Evolutionary conservation across 2,113 vertebrate genomes (phyloP).

Genomic region (Neogobius melanostomus): DNA sequence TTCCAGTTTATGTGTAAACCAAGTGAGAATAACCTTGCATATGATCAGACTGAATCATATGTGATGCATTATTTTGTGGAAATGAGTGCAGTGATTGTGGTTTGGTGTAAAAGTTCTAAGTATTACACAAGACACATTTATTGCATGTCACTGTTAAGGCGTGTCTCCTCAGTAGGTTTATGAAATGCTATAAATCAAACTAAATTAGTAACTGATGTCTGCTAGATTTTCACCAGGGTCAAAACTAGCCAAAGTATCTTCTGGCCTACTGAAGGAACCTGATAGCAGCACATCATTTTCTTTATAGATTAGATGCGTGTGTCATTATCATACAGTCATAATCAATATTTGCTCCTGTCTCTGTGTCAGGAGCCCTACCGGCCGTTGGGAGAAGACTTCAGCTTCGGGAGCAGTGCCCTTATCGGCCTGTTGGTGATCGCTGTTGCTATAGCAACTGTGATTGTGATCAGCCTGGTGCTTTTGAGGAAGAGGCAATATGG

Average conservation of each 20-base stretch:
- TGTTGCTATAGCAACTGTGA: constrained; percentile 92
- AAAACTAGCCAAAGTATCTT: not conserved
- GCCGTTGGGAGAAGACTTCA: constrained; percentile 88
- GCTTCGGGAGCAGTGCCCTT: constrained; percentile 90
- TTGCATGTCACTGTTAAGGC: constrained; percentile 30
- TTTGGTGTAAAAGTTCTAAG: constrained; percentile 6
- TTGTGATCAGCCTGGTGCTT: constrained; percentile 96
- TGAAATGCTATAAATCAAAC: not conserved
- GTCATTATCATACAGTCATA: not conserved
- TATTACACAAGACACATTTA: constrained; percentile 35
- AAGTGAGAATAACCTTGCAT: constrained; percentile 36
- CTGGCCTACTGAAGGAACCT: not conserved
- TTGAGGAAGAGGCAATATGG: constrained; percentile 96
- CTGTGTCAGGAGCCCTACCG: constrained; percentile 80
- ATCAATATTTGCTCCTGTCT: constrained; percentile 14
- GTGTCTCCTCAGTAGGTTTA: not conserved
- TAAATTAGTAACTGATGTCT: not conserved
- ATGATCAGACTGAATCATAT: constrained; percentile 67
- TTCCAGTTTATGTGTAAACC: constrained; percentile 56
- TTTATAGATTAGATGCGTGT: not conserved
- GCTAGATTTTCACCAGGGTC: not conserved
- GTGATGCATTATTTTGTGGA: constrained; percentile 33
- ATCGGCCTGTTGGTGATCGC: constrained; percentile 94
- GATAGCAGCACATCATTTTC: not conserved
- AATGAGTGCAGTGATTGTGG: constrained; percentile 16